A percentile compares a stretch with the other conserved stretches of the same genome.
These are phyloP conservation scores for Eubasilissa splendida DNA, from an alignment of 2,888 invertebrate species.

Conservation along the genomic window DNA sequence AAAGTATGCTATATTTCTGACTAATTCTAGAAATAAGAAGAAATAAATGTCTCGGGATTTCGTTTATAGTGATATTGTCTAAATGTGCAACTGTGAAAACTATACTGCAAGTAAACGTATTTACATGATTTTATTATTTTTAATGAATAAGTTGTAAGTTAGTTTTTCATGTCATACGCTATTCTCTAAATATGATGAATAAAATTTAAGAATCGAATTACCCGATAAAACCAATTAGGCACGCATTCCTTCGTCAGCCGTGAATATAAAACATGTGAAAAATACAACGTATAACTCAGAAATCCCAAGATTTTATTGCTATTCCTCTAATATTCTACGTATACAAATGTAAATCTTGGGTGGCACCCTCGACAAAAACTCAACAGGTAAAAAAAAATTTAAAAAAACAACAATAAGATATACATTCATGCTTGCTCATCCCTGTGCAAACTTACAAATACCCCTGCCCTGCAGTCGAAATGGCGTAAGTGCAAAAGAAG, in stretches of 20 bases:
- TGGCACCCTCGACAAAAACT: conserved; percentile 36
- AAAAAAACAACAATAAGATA: conserved; percentile 48
- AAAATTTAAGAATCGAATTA: too few relatives aligned
- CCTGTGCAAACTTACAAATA: conserved; percentile 53
- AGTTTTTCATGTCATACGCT: too few relatives aligned
- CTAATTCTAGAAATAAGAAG: too few relatives aligned
- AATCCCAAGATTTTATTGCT: conserved; percentile 7
- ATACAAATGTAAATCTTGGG: conserved; percentile 31
- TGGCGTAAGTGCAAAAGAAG: conserved; percentile 28
- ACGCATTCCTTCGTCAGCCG: neutral
- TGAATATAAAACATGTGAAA: conserved; percentile 1
- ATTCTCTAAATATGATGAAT: too few relatives aligned
- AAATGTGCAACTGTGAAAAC: too few relatives aligned
- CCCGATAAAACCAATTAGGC: neutral
- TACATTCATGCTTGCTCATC: conserved; percentile 53
- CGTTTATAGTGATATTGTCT: too few relatives aligned
- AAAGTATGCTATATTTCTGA: too few relatives aligned
- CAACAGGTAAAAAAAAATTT: conserved; percentile 49
- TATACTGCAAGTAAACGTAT: too few relatives aligned
- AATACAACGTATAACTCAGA: neutral
- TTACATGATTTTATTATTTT: too few relatives aligned
- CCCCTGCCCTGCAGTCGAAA: conserved; percentile 14
- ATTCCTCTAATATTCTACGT: conserved; percentile 23
- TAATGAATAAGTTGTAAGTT: too few relatives aligned
- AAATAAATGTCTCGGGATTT: too few relatives aligned